Evolutionary conservation across 2,888 invertebrate species (phyloP), one percentile per base, ranked within the genome.

Genomic region (Drosophila niveifrons): DNA sequence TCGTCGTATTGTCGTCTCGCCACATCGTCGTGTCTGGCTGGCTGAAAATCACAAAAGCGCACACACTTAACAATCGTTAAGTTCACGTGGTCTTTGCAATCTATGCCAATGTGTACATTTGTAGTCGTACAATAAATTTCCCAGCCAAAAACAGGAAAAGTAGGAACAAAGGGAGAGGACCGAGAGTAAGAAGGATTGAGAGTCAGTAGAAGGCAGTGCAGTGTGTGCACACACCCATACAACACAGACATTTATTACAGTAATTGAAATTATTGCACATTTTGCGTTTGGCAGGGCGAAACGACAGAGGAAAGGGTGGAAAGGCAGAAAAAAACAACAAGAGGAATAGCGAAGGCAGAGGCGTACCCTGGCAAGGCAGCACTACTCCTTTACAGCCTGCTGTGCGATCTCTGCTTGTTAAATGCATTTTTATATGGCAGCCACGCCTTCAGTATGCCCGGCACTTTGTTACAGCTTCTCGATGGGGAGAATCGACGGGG

Each of bases 231-330:
- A 58, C 46, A 79, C 51, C 55, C 55, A 56, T 58, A 73, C 66
- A 78, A 82, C 79, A 80, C 78, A 86, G 90, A 88, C 90, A 90
- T 90, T 90, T 90, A 90, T 90, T 88, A 90, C 73, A 83, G 90
- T 90, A 90, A 90, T 90, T 90, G 91, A 90, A 90, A 90, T 90
- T 90, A 90, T 90, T 88, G 90, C 89, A 88, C 90, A 86, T 86
- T 87, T 87, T 79, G 77, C 89, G 87, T 75, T 85, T 84, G 85
- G 76, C 85, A 89, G 77, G 80, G 62, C 72, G 77, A 28, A 55
- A 56, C 28, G 64, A 13, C 28, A 44, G 43, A 44, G 47, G n/a
- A 23, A 23, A 34, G n/a, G 7, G 11, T n/a, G 29, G 15, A 31
- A 11, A n/a, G 10, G n/a, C 6, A 9, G 17, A 29, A 31, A 56